Base-by-base conservation (phyloP, 2,113 vertebrate genomes). In the Poecile atricapillus region DNA sequence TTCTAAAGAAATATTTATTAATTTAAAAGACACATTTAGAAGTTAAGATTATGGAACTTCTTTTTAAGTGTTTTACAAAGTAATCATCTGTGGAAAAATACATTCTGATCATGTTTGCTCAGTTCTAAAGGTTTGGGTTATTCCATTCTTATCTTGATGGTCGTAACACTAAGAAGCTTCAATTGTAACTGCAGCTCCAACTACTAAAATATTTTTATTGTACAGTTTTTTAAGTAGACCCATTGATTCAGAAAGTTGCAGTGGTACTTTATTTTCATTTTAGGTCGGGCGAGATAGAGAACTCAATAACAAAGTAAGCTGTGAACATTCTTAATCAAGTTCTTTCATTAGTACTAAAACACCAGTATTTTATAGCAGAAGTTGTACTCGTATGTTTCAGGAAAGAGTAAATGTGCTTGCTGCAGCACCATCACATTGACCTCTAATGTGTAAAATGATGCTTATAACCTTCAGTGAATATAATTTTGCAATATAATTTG, bases 1-100 rank as follows among this genome's bases (percentile, higher is more conserved):
- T 56, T 95, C 62, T 89, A 88, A 95, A 91, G 30, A 93, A 94
- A 89, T 93, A 88, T 94, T 94, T 70, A 39, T 74, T 76, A 35
- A 35, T 87, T 94, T 81, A 18, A 49, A 37, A 83, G 60, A n/a
- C 8, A 37, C 24, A 47, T 20, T 41, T 47, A 13, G 39, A 39
- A 24, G 17, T 80, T 84, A 71, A 63, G 47, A 62, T 77, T 85
- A 43, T 52, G 39, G 25, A 92, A 44, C 59, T 77, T 63, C 23
- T 65, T 81, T 70, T 49, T 1, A n/a, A 80, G 41, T 50, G 24
- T 77, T 79, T 83, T 76, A 63, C 28, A 25, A 58, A 80, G 47
- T 70, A 93, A 69, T 68, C 1, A 20, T 69, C 23, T 69, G 15
- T 79, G 58, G 69, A 70, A 62, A 50, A 62, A 27, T 39, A 11